Conservation (phyloP, 2,888 invertebrate species). For the Stenoptilia bipunctidactyla region DNA sequence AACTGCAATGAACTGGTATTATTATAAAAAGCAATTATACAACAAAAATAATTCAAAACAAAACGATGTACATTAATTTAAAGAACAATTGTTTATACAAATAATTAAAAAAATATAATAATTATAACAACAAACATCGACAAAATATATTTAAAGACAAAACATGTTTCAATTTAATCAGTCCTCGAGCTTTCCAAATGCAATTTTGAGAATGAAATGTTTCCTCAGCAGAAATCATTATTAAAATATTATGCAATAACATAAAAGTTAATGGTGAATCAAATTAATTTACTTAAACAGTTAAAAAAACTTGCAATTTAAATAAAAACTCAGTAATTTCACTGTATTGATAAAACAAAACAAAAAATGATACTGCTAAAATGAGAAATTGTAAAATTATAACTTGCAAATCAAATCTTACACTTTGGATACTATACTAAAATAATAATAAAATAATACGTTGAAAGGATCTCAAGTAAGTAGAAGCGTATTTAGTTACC, state of each 20-base stretch:
- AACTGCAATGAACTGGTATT: conserved; percentile 81
- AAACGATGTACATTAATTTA: conserved; percentile 84
- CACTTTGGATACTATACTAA: conserved; percentile 56
- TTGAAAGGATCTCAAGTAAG: conserved; percentile 60
- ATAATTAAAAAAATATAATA: conserved; percentile 76
- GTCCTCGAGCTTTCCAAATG: conserved; percentile 67
- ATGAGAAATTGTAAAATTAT: conserved; percentile 44
- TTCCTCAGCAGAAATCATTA: conserved; percentile 40
- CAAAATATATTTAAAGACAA: conserved; percentile 71
- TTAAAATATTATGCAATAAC: conserved; percentile 60
- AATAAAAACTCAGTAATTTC: conserved; percentile 33
- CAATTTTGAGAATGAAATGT: conserved; percentile 64
- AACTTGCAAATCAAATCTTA: conserved; percentile 54
- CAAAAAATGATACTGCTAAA: conserved; percentile 22
- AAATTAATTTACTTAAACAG: conserved; percentile 25
- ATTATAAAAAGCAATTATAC: conserved; percentile 81
- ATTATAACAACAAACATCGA: conserved; percentile 74
- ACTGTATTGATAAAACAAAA: conserved; percentile 6
- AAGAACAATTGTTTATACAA: conserved; percentile 81
- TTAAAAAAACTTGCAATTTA: conserved; percentile 46
- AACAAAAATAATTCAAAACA: conserved; percentile 82
- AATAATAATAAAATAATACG: conserved; percentile 68
- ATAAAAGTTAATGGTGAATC: conserved; percentile 28
- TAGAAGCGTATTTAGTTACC: conserved; percentile 63
- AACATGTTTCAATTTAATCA: conserved; percentile 67